These are phyloP conservation scores for Sylvietta virens DNA, from an alignment of 2,113 vertebrate genomes.

Conservation along the genomic window DNA sequence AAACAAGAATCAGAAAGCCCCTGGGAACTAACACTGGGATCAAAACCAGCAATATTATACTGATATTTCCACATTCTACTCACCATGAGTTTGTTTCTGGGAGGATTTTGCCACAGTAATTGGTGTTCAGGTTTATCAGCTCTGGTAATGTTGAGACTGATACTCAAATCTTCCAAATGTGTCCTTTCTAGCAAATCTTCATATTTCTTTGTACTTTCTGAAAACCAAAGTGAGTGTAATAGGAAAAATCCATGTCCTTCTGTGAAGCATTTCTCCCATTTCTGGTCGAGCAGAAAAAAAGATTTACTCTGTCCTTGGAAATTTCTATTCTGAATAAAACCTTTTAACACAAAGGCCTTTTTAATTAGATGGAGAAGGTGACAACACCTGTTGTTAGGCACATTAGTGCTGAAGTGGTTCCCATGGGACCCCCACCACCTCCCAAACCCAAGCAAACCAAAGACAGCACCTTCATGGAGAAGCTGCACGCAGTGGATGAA, in stretches of 20 bases:
- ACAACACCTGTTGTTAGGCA: slow-evolving; percentile 52
- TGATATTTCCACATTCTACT: accelerated
- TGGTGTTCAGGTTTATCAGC: not conserved
- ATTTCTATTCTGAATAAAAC: not conserved
- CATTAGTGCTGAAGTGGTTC: slow-evolving; percentile 72
- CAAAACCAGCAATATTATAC: accelerated
- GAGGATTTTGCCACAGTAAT: not conserved
- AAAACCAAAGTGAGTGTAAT: not conserved
- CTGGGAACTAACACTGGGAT: not conserved
- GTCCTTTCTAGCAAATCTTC: not conserved
- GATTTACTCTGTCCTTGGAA: not conserved
- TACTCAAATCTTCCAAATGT: not conserved
- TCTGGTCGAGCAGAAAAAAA: not conserved
- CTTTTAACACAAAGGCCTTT: slow-evolving; percentile 3
- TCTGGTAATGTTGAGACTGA: not conserved
- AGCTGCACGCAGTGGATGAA: slow-evolving; percentile 89
- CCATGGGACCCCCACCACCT: slow-evolving; percentile 92
- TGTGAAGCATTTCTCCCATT: not conserved
- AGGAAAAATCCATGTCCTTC: not conserved
- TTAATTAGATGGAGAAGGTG: slow-evolving; percentile 52
- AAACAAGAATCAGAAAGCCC: not conserved
- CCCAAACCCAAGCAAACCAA: slow-evolving; percentile 67
- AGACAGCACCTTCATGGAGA: slow-evolving; percentile 91
- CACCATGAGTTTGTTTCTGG: not conserved
- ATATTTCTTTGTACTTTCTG: not conserved